Conservation (phyloP, 2,797 vertebrate genomes). For the Halcyon smyrnensis region DNA sequence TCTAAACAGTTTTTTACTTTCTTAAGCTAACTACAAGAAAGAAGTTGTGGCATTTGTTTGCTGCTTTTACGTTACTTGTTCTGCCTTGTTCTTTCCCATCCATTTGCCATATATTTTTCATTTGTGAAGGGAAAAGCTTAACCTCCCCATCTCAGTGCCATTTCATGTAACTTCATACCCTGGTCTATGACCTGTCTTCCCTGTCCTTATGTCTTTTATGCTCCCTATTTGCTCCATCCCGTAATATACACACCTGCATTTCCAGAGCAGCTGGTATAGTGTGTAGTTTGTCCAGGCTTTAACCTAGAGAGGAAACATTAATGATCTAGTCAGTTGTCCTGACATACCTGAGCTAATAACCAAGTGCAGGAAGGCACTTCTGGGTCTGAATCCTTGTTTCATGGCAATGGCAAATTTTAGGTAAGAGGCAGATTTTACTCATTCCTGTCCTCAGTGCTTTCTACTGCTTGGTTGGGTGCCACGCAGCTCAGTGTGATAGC, state of each 20-base stretch:
- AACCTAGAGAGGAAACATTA: neutral
- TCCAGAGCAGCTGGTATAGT: neutral
- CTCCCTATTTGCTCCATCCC: neutral
- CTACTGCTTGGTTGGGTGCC: neutral
- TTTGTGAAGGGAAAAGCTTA: neutral
- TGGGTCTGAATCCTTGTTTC: neutral
- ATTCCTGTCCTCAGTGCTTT: neutral
- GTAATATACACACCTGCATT: accelerated
- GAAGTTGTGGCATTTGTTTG: neutral
- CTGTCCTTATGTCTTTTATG: neutral
- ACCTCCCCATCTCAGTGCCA: neutral
- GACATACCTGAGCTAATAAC: neutral
- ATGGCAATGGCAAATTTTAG: neutral
- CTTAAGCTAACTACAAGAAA: neutral
- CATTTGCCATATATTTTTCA: neutral
- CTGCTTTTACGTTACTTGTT: neutral
- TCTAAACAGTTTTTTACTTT: neutral
- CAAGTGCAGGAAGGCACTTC: neutral
- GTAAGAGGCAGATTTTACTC: neutral
- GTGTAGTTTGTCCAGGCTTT: neutral
- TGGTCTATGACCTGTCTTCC: neutral
- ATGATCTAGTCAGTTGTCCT: neutral
- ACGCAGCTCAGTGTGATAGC: neutral
- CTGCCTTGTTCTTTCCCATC: slow-evolving; percentile 15
- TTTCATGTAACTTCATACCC: neutral